Percentiles rank a stretch among this genome's conserved stretches.
These are phyloP conservation scores for Porites lobata DNA, from an alignment of 92 coral and sea anemone species.

Conservation along the genomic window DNA sequence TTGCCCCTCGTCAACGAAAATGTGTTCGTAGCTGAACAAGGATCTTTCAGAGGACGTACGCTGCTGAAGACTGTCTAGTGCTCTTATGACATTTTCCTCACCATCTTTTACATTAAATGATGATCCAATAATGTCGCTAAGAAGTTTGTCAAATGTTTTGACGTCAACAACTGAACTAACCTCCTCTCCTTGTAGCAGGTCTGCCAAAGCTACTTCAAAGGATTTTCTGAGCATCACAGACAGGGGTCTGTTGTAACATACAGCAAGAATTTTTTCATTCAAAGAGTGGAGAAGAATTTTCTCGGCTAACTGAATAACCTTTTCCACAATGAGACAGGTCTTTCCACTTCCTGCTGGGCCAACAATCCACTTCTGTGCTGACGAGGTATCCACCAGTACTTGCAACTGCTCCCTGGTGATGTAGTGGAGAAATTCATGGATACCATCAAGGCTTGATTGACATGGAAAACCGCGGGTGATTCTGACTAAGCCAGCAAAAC, in stretches of 20 bases:
- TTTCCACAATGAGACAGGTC: conserved; percentile 47
- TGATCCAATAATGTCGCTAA: background rate
- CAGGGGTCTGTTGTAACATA: conserved; percentile 57
- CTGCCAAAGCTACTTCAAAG: background rate
- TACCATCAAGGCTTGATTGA: too few species aligned
- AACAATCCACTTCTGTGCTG: conserved; percentile 50
- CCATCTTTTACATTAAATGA: too few species aligned
- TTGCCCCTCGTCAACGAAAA: conserved; percentile 71
- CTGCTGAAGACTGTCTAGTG: background rate
- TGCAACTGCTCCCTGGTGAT: conserved; percentile 22
- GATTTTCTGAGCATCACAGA: background rate
- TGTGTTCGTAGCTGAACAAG: conserved; percentile 45
- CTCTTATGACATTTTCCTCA: background rate
- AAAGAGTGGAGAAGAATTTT: background rate
- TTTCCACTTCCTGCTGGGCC: conserved; percentile 78
- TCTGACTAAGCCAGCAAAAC: too few species aligned
- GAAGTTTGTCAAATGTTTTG: conserved; percentile 34
- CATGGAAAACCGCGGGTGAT: too few species aligned
- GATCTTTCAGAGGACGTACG: too few species aligned
- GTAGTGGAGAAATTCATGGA: too few species aligned
- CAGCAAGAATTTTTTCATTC: conserved; percentile 46
- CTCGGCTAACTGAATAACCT: conserved; percentile 32
- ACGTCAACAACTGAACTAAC: background rate
- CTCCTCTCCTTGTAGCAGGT: background rate
- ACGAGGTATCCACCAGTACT: background rate